Evolutionary conservation across 2,888 invertebrate species (phyloP), one percentile per base, ranked within the genome.

Genomic region (Cheilosia scutellata): DNA sequence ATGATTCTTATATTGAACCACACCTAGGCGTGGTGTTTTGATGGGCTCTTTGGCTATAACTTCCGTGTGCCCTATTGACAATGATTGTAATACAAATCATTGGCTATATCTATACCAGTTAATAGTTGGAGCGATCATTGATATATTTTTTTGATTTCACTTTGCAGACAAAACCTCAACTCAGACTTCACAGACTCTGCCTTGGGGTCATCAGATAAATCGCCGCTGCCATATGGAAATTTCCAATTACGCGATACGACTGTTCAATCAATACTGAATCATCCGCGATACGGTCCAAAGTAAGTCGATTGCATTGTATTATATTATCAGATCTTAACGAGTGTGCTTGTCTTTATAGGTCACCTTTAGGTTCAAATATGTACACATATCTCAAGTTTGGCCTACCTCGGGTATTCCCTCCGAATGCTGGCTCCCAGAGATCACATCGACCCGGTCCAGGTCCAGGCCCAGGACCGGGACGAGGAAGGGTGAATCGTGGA

Each of bases 101-200:
- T 70, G 6, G 29, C 25, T 7, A 60, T 20, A 20, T 2, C 20
- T 20, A n/a, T n/a, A n/a, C 33, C 11, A 47, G 20, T 70, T 70
- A 42, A 31, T 42, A 9, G 6, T 25, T 33, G 33, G 2, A 33
- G 9, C 33, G 33, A 33, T 37, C 37, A 37, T 37, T 37, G 37
- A 13, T 20, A 25, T 13, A 3, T 62, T 82, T 66, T 84, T 75
- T 49, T 75, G 68, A 63, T 87, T 37, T 66, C 75, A 82, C 55
- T 66, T 82, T 87, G 31, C 93, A 97, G 98, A 92, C 98, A 98
- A 95, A 98, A 98, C 92, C 94, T 98, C 89, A 98, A 98, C 93
- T 98, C 98, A 0, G 98, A 98, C 93, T 98, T 98, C 92, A 98
- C 98, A 88, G 98, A 98, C 93, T 97, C 97, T 88, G 98, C 98